A percentile compares a stretch with the other conserved stretches of the same genome.
Evolutionary conservation across 2,888 invertebrate genomes (phyloP).

Genomic region (Amphipoea oculea): DNA sequence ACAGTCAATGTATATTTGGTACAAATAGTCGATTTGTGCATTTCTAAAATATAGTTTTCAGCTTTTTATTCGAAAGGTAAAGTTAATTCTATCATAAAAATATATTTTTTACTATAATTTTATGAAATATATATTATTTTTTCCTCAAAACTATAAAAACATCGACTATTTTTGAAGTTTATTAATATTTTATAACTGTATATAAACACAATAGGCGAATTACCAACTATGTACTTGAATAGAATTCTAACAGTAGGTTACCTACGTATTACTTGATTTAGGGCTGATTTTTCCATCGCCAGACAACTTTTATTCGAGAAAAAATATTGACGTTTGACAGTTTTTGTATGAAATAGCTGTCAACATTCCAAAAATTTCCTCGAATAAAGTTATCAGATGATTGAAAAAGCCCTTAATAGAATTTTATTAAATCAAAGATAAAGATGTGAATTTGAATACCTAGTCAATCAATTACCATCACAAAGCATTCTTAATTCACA

Average conservation of each 20-base stretch:
- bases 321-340: too few species aligned
- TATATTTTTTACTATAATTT: neutral
- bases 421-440: constrained; percentile 34
- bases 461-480: constrained; percentile 34
- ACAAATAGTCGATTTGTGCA: constrained; percentile 31
- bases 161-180: neutral
- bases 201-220: constrained; percentile 9
- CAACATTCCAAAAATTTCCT: too few species aligned
- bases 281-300: too few species aligned
- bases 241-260: constrained; percentile 21
- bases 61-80: constrained; percentile 14
- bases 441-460: constrained; percentile 24
- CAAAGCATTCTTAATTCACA: constrained; percentile 9
- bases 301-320: too few species aligned
- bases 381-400: too few species aligned
- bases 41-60: neutral
- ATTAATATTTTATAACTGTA: constrained; percentile 8
- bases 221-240: constrained; percentile 11
- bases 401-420: neutral
- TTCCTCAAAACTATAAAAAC: neutral
- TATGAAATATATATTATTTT: neutral
- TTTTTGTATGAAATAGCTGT: too few species aligned
- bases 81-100: constrained; percentile 1
- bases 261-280: constrained; percentile 16
- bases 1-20: constrained; percentile 46